Conservation (phyloP, 2,888 invertebrate species). For the Lysandra bellargus region DNA sequence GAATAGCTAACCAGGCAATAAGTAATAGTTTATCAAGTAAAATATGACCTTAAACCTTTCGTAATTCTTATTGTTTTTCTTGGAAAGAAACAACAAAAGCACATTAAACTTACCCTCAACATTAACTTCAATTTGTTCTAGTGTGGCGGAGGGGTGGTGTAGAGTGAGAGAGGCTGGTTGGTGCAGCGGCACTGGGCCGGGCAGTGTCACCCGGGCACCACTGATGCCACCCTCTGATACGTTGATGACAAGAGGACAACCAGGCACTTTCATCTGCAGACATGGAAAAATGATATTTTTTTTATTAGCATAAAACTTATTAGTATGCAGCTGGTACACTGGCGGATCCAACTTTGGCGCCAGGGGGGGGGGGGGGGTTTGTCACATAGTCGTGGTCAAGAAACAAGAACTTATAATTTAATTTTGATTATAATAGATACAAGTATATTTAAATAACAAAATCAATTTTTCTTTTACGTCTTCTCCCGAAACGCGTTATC, state of each 20-base stretch:
- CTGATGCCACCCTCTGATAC: conserved; percentile 82
- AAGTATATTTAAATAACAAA: too few species aligned
- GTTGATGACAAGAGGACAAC: conserved; percentile 94
- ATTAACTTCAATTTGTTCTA: conserved; percentile 97
- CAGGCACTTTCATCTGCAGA: conserved; percentile 84
- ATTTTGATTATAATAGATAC: too few species aligned
- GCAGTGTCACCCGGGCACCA: conserved; percentile 86
- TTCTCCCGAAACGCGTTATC: too few species aligned
- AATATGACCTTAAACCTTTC: not conserved
- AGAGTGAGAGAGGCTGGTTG: conserved; percentile 85
- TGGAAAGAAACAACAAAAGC: not conserved
- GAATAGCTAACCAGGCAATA: not conserved
- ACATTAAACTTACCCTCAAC: conserved; percentile 89
- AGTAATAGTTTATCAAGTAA: too few species aligned
- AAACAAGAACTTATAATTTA: too few species aligned
- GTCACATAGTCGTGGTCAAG: too few species aligned
- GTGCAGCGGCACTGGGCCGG: conserved; percentile 86
- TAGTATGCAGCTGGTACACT: too few species aligned
- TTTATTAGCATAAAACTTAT: not conserved
- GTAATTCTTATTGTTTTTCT: not conserved
- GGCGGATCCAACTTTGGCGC: too few species aligned
- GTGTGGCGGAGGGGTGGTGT: conserved; percentile 91
- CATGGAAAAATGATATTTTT: not conserved
- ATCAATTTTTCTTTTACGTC: too few species aligned
- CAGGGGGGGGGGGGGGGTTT: too few species aligned